These are phyloP conservation scores for Muricea muricata DNA, from an alignment of 92 coral and sea anemone genomes.

Conservation along the genomic window DNA sequence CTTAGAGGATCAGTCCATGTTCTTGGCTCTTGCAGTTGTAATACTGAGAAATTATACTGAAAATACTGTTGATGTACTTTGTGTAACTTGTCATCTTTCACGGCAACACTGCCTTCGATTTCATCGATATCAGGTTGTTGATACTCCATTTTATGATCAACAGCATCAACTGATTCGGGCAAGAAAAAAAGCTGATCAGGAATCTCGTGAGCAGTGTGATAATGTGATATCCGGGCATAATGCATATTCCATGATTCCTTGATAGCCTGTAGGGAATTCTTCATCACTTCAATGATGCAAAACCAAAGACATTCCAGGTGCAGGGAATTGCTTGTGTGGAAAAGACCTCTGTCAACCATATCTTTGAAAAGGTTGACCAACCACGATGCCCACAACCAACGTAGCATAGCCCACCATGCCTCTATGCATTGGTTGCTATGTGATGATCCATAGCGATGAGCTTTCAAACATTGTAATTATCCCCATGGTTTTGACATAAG, in stretches of 20 bases:
- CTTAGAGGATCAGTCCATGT: slow-evolving; percentile 1
- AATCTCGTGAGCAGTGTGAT: slow-evolving; percentile 51
- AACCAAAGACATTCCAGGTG: slow-evolving; percentile 53
- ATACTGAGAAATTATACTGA: not conserved
- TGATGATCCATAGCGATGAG: slow-evolving; percentile 54
- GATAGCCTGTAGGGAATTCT: slow-evolving; percentile 30
- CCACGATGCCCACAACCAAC: slow-evolving; percentile 1
- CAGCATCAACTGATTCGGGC: slow-evolving; percentile 51
- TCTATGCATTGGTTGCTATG: too few relatives aligned
- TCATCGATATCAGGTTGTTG: not conserved
- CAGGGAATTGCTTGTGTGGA: slow-evolving; percentile 24
- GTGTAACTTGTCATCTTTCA: not conserved
- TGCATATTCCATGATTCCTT: slow-evolving; percentile 55
- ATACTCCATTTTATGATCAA: slow-evolving; percentile 36
- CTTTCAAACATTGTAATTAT: slow-evolving; percentile 40
- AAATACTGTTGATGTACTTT: slow-evolving; percentile 8
- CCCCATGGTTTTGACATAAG: slow-evolving; percentile 42
- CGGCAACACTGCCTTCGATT: slow-evolving; percentile 17
- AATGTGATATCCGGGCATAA: slow-evolving; percentile 35
- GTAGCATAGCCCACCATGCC: slow-evolving; percentile 1
- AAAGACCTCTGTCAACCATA: not conserved
- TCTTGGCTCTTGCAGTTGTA: slow-evolving; percentile 10
- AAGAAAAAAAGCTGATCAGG: slow-evolving; percentile 50
- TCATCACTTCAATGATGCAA: slow-evolving; percentile 40
- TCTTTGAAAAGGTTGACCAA: not conserved